These are phyloP conservation scores for Diploptera punctata DNA, from an alignment of 2,888 invertebrate genomes.

Conservation along the genomic window DNA sequence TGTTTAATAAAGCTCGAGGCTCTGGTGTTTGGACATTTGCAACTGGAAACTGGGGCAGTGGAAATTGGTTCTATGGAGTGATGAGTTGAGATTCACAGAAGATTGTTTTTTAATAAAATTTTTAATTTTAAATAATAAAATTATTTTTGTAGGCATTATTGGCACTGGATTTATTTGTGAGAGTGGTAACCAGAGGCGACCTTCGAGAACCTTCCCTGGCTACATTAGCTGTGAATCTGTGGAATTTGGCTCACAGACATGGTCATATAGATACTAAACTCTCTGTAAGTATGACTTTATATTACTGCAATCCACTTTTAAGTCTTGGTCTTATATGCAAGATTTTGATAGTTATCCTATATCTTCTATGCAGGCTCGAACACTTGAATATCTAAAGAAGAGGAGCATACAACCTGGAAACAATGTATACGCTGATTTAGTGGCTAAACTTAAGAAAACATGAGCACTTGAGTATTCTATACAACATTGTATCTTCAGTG, in stretches of 20 bases:
- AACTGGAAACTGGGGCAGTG: too few species aligned
- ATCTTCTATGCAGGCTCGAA: slow-evolving; percentile 47
- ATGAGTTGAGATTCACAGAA: too few species aligned
- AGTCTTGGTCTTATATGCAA: too few species aligned
- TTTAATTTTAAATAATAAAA: too few species aligned
- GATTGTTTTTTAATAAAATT: too few species aligned
- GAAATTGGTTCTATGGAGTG: too few species aligned
- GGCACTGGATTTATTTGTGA: slow-evolving; percentile 75
- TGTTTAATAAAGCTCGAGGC: too few species aligned
- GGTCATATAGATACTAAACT: slow-evolving; percentile 61
- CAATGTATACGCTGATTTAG: slow-evolving; percentile 36
- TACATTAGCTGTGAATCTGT: slow-evolving; percentile 78
- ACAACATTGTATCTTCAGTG: too few species aligned
- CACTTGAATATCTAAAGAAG: slow-evolving; percentile 47
- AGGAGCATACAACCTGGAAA: slow-evolving; percentile 37
- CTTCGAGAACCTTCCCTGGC: slow-evolving; percentile 65
- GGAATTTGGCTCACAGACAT: slow-evolving; percentile 79
- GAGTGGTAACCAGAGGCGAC: slow-evolving; percentile 70
- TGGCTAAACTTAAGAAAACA: slow-evolving; percentile 13
- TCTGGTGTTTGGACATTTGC: too few species aligned
- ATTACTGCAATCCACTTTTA: not conserved
- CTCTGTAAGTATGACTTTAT: slow-evolving; percentile 52
- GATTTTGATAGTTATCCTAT: too few species aligned
- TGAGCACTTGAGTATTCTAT: too few species aligned
- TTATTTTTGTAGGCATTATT: slow-evolving; percentile 62